Percentiles rank a stretch among this genome's conserved stretches.
Conservation (phyloP, 1,140 invertebrate species). For the Steinernema feltiae region DNA sequence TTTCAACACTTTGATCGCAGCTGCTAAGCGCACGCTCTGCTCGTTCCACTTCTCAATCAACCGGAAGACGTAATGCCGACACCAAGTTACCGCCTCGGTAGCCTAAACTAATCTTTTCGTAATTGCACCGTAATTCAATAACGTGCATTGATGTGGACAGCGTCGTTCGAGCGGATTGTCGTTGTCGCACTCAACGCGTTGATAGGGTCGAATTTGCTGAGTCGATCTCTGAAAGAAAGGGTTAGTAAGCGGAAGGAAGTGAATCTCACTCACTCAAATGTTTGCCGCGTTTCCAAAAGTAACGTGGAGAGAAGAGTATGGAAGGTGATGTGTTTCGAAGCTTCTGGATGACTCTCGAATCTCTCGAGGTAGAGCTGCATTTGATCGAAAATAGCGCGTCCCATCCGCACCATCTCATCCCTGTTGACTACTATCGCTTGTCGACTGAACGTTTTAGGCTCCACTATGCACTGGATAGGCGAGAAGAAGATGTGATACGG, state of each 20-base stretch:
- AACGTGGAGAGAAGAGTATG: neutral
- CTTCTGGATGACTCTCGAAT: neutral
- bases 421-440: neutral
- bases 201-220: slow-evolving; percentile 22
- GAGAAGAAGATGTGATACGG: slow-evolving; percentile 37
- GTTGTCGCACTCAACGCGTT: slow-evolving; percentile 8
- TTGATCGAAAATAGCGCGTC: slow-evolving; percentile 3
- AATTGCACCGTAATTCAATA: neutral
- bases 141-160: slow-evolving; percentile 26
- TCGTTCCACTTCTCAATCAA: slow-evolving; percentile 47
- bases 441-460: slow-evolving; percentile 16
- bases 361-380: neutral
- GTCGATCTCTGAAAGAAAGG: slow-evolving; percentile 23
- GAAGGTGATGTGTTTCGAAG: neutral
- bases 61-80: slow-evolving; percentile 42
- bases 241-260: neutral
- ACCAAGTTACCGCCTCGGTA: slow-evolving; percentile 30
- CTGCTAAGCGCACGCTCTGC: neutral
- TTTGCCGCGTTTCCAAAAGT: neutral
- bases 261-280: slow-evolving; percentile 3
- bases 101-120: slow-evolving; percentile 23
- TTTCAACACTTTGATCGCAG: slow-evolving; percentile 20
- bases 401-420: neutral
- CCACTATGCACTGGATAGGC: slow-evolving; percentile 46
- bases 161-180: slow-evolving; percentile 25